Evolutionary conservation across 2,797 vertebrate species (phyloP).

Genomic region (Poecilia gillii): DNA sequence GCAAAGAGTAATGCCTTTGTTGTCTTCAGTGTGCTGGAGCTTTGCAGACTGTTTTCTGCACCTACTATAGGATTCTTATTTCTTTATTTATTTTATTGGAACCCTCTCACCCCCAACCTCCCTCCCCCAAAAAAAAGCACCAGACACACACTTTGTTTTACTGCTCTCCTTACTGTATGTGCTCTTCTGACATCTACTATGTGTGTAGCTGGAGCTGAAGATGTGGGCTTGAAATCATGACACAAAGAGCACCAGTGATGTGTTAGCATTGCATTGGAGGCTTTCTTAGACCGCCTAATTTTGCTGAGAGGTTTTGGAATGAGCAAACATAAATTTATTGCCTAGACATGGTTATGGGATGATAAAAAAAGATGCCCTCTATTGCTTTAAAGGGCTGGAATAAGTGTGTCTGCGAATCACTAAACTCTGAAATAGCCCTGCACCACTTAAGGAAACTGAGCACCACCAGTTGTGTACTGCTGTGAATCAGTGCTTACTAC

Average conservation of each 20-base stretch:
- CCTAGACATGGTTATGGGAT: slow-evolving; percentile 69
- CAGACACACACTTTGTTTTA: slow-evolving; percentile 57
- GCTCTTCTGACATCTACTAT: slow-evolving; percentile 25
- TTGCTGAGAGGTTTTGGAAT: slow-evolving; percentile 83
- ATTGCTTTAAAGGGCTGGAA: slow-evolving; percentile 75
- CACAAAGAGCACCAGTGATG: slow-evolving; percentile 71
- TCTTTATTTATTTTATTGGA: slow-evolving; percentile 20
- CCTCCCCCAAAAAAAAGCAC: slow-evolving; percentile 28
- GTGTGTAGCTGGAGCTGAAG: slow-evolving; percentile 39
- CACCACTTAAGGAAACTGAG: slow-evolving; percentile 74
- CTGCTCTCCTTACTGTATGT: slow-evolving; percentile 28
- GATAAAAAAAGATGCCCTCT: slow-evolving; percentile 80
- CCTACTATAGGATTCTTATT: slow-evolving; percentile 46
- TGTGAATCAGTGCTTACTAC: slow-evolving; percentile 76
- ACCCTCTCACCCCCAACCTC: background rate
- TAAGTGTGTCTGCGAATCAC: slow-evolving; percentile 74
- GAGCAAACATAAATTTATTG: slow-evolving; percentile 81
- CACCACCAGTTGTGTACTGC: slow-evolving; percentile 53
- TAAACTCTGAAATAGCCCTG: slow-evolving; percentile 74
- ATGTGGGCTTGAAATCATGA: slow-evolving; percentile 45
- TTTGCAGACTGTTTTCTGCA: slow-evolving; percentile 56
- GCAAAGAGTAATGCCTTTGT: slow-evolving; percentile 70
- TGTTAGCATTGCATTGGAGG: slow-evolving; percentile 53
- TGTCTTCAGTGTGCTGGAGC: slow-evolving; percentile 59
- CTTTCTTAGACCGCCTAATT: slow-evolving; percentile 78